Evolutionary conservation across 2,888 invertebrate species (phyloP), one percentile per base, ranked within the genome.

Genomic region (Epinotia nisella): DNA sequence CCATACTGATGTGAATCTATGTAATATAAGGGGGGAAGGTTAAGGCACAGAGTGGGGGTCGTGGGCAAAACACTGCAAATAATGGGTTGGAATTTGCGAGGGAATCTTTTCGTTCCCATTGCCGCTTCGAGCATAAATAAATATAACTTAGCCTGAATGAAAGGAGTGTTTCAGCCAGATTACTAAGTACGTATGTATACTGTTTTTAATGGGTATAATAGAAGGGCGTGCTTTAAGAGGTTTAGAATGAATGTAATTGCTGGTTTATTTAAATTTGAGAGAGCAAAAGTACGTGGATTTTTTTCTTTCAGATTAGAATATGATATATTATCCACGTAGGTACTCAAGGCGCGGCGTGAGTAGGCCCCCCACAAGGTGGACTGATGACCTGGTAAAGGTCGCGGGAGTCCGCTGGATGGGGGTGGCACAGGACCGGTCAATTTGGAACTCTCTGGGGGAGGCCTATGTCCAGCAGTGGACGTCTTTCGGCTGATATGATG

Each of bases 31-130:
- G 62, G 62, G 56, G 58, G 64, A 59, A 60, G 60, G 68, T 59
- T 58, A 61, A 58, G 64, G 64, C 59, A 9, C 35, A 66, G 49
- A 62, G 58, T 61, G 64, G 68, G 66, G 73, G 58, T 73, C 64
- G 73, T 45, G 72, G 73, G 73, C 67, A 72, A 73, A 73, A 73
- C 73, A 73, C 69, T 73, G 73, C 73, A 73, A 73, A 73, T 73
- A 73, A 73, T 73, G 73, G 73, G 68, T 41, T 51, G 19, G 73
- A 73, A 73, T 73, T 73, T 73, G 73, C 29, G 71, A 72, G 62
- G 45, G 64, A 73, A 73, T 73, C 73, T 73, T 73, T 73, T 59
- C 73, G 58, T 69, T 69, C 69, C 58, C 59, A 69, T 73, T 61
- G 58, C 68, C 62, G 45, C 51, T 58, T 55, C 21, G 58, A 66